Percentiles rank a stretch among this genome's conserved stretches.
These are phyloP conservation scores for Tinamus major DNA, from an alignment of 2,797 vertebrate species.

Conservation along the genomic window DNA sequence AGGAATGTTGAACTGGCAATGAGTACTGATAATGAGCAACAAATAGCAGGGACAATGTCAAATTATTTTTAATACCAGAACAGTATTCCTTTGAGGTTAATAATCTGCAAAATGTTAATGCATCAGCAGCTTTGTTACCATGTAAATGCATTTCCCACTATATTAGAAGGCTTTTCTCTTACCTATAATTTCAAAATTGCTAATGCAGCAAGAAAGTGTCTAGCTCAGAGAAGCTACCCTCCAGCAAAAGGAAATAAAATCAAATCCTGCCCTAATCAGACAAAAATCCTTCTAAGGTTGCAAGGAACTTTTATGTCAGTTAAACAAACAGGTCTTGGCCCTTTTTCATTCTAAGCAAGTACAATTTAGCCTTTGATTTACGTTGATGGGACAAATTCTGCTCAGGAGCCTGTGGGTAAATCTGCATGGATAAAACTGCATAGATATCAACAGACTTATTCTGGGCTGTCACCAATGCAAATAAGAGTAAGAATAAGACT, in stretches of 20 bases:
- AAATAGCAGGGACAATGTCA: constrained; percentile 62
- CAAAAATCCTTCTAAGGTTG: neutral
- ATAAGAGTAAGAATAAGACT: neutral
- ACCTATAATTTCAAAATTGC: constrained; percentile 50
- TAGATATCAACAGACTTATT: neutral
- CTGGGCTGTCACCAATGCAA: constrained; percentile 9
- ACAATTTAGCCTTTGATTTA: neutral
- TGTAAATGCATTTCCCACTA: constrained; percentile 35
- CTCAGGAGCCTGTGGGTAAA: neutral
- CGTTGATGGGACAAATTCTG: neutral
- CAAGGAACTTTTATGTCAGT: neutral
- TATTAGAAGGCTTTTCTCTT: constrained; percentile 31
- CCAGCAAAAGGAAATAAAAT: neutral
- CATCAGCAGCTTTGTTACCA: constrained; percentile 65
- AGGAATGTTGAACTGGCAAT: constrained; percentile 75
- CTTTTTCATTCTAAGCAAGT: neutral
- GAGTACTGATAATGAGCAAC: constrained; percentile 63
- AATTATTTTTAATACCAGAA: constrained; percentile 71
- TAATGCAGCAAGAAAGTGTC: constrained; percentile 20
- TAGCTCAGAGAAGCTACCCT: neutral
- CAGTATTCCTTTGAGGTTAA: constrained; percentile 58
- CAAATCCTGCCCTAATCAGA: neutral
- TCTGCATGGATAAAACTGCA: neutral
- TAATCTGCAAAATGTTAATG: constrained; percentile 50
- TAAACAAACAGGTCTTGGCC: neutral